Evolutionary conservation across 2,797 vertebrate species (phyloP).

Genomic region (Pipistrellus nathusii): DNA sequence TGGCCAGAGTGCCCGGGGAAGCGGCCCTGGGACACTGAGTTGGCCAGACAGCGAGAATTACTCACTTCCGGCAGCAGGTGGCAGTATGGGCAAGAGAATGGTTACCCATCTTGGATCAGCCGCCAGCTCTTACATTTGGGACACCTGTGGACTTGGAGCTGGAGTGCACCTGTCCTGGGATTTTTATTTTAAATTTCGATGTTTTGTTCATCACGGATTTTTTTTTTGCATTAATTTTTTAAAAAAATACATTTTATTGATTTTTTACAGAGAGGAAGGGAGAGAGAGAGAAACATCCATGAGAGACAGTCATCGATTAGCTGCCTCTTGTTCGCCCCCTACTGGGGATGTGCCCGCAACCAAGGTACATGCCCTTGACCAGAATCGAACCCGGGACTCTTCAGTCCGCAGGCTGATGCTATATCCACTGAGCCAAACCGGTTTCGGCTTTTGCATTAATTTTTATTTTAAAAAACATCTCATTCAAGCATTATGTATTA

Average conservation of each 20-base stretch:
- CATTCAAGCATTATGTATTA: neutral
- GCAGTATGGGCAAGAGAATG: constrained; percentile 29
- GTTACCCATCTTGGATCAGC: accelerated
- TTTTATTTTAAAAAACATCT: neutral
- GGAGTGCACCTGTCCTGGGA: neutral
- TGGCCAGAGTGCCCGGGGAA: neutral
- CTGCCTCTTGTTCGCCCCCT: no score
- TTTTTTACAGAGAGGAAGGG: no score
- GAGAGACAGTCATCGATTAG: no score
- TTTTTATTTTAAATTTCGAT: neutral
- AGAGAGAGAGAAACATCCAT: no score
- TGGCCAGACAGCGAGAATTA: neutral
- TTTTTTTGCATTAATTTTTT: neutral
- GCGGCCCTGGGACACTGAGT: accelerated
- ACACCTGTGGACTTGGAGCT: neutral
- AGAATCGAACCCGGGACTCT: no score
- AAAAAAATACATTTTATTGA: neutral
- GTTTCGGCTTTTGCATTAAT: neutral
- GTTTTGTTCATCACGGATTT: neutral
- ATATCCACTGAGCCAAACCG: no score
- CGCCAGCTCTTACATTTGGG: accelerated
- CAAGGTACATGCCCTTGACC: no score
- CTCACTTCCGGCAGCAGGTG: constrained; percentile 54
- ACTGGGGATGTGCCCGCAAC: no score
- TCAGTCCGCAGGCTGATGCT: no score